phyloP scores from a whole-genome alignment of 1,140 invertebrate species.

The Meloidogyne chitwoodi region DNA sequence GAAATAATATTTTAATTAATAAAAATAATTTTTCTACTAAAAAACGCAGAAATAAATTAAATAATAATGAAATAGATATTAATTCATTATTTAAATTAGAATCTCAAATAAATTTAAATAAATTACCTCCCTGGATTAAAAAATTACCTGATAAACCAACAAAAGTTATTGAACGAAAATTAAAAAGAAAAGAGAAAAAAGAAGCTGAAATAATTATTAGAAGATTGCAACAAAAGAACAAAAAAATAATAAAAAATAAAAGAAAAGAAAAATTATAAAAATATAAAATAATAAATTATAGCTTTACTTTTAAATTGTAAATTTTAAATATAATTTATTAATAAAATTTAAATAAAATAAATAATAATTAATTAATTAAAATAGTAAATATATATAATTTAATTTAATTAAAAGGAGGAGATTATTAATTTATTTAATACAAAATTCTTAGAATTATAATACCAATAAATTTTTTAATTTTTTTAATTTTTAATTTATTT shows the following conservation, averaged over 20 bases:
- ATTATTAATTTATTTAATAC: no score
- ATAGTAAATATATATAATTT: no score
- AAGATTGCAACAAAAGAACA: slow-evolving; percentile 19
- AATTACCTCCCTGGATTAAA: slow-evolving; percentile 16
- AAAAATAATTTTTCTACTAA: not conserved
- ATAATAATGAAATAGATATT: not conserved
- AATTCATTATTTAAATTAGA: not conserved
- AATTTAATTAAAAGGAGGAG: no score
- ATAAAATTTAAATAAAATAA: no score
- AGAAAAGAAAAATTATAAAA: slow-evolving; percentile 5
- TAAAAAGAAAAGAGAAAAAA: slow-evolving; percentile 29
- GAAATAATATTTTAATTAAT: not conserved
- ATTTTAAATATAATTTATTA: no score
- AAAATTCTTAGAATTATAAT: no score
- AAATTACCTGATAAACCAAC: slow-evolving; percentile 23
- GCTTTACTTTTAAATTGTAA: no score
- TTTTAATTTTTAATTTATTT: no score
- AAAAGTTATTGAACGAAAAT: slow-evolving; percentile 20
- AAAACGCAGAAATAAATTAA: not conserved
- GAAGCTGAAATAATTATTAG: slow-evolving; percentile 14
- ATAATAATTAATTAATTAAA: no score
- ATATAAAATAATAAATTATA: no score
- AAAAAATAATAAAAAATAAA: no score
- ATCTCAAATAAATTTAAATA: not conserved
- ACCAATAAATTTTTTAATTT: no score